Evolutionary conservation across 2,888 invertebrate species (phyloP).

Genomic region (Bembecia ichneumoniformis): DNA sequence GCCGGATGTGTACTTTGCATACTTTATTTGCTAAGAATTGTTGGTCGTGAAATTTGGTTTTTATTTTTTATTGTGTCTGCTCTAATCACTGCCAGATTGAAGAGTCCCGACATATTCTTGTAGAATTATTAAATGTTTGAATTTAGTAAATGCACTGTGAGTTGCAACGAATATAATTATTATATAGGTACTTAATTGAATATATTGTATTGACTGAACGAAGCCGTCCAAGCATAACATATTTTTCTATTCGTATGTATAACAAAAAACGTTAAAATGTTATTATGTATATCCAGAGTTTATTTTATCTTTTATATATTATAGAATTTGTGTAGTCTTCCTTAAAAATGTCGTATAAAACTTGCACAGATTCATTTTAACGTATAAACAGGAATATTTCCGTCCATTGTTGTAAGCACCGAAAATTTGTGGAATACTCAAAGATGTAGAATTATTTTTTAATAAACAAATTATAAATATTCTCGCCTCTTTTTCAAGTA

Average conservation of each 20-base stretch:
- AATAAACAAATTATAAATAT: constrained; percentile 4
- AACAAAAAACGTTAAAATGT: constrained; percentile 9
- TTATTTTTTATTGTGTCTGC: not conserved
- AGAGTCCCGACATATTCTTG: not conserved
- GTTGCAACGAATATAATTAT: no score
- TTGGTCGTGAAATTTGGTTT: constrained; percentile 1
- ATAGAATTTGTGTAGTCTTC: constrained; percentile 38
- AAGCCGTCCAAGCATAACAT: constrained; percentile 27
- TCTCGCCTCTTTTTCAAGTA: not conserved
- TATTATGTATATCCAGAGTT: not conserved
- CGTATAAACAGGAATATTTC: constrained; percentile 7
- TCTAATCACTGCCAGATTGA: constrained; percentile 26
- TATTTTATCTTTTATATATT: constrained; percentile 3
- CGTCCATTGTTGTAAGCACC: constrained; percentile 15
- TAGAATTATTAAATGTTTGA: no score
- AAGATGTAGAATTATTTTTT: constrained; percentile 14
- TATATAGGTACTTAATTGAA: no score
- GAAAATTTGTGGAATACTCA: constrained; percentile 15
- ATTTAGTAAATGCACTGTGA: no score
- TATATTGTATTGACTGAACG: constrained; percentile 19
- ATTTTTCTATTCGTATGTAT: constrained; percentile 27
- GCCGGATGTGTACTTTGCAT: constrained; percentile 1
- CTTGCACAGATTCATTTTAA: constrained; percentile 22
- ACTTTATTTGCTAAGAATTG: not conserved
- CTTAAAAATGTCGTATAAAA: constrained; percentile 21